Base-by-base conservation (phyloP, 2,888 invertebrate species). In the Magallana nippona region DNA sequence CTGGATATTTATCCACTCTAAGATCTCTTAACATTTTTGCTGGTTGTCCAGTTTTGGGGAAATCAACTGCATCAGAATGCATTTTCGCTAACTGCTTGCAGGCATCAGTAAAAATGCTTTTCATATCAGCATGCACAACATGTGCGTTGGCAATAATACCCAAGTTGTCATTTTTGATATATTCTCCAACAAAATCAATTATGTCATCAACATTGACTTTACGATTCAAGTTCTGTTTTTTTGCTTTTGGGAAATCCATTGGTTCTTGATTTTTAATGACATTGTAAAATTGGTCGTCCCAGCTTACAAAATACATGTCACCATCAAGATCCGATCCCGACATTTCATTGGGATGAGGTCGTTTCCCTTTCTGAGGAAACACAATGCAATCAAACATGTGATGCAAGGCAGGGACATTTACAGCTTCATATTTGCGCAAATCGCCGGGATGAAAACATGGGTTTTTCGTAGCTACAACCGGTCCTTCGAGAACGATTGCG, bases 361-460 rank as follows among this genome's bases (percentile, higher is more conserved):
- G 87, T 0, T 89, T 89, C 8, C 94, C 94, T 78, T 91, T 87
- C 2, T 90, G 88, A 8, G 94, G 94, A 84, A 94, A 95, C 5
- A 94, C 94, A 56, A 94, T 92, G 32, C 94, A 94, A 83, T 95
- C 95, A 86, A 83, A 88, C 60, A 89, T 91, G 87, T 88, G 92
- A 77, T 88, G 79, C 87, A 94, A 83, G 85, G 87, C 86, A 55
- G 88, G 84, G 1, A 87, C 86, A 82, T 90, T 86, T 17, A 93
- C 90, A 19, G 92, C 93, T 58, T 86, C 86, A 58, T 93, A 90
- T 56, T 90, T 91, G 10, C 94, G 90, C 0, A 94, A 91, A 83
- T 95, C 95, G 2, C 94, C 94, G 0, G 93, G 91, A 78, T 93
- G 93, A 84, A 94, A 93, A 84, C 94, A 94, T 8, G 95, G 95